Base-by-base conservation (phyloP, 2,113 vertebrate species). In the Cynoglossus semilaevis region DNA sequence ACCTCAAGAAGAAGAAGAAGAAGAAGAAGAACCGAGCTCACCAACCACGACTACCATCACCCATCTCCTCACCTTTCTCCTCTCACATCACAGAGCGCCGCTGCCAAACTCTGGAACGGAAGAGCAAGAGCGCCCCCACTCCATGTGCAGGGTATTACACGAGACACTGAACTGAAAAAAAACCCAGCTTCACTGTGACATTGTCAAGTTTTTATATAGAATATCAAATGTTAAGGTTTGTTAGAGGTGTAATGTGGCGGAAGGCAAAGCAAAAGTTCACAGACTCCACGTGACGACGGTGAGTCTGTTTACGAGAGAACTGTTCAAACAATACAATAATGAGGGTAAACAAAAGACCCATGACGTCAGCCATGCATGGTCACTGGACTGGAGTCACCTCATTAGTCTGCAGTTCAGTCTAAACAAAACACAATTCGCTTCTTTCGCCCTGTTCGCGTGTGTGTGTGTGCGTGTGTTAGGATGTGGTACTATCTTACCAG, bases 81-180 rank as follows among this genome's bases (percentile, higher is more conserved):
- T 58, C 55, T 51, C 71, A 50, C 74, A 22, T 63, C 44, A 68
- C 38, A 57, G 56, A 52, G 51, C 56, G 35, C 53, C 51, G 40
- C 46, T n/a, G 46, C 59, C 51, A 16, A 37, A 17, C 4, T 19
- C 15, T 38, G 7, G 1, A 47, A 59, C 58, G 48, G 74, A 76
- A 72, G 85, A 63, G 76, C 70, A 82, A 69, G 71, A 86, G 90
- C 89, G 90, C 88, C 87, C 83, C 72, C 82, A 64, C 29, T 59
- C 84, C 45, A 38, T 49, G 17, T 18, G 35, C 22, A 1, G 57
- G 41, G 70, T 29, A 79, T 67, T 57, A 47, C 71, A 76, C 2
- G 65, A 52, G 58, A 11, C 71, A 34, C 2, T 29, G 57, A 1
- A 10, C 5, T 15, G 18, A 44, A 47, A 36, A 19, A 18, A 18